phyloP scores from a whole-genome alignment of 2,888 invertebrate genomes.

The Strigamia transsilvanica region DNA sequence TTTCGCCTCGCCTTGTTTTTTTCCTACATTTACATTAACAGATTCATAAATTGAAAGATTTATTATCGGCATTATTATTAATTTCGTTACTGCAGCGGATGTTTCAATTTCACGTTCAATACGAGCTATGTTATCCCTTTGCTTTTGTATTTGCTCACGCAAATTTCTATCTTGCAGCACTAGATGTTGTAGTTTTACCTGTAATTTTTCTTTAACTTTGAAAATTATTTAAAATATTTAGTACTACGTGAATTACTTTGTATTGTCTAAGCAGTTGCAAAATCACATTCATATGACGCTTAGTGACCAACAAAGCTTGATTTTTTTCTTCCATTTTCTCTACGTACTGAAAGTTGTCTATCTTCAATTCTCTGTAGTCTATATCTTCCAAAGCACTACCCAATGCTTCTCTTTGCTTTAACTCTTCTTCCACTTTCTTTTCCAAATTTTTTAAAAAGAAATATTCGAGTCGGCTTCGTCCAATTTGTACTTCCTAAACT shows the following conservation, averaged over 20 bases:
- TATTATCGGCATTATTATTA: not conserved
- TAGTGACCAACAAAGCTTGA: not conserved
- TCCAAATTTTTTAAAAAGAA: not conserved
- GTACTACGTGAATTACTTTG: not conserved
- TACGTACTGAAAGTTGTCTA: constrained; percentile 5
- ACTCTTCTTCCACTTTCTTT: not conserved
- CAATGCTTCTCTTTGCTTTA: not conserved
- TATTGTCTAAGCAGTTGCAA: constrained; percentile 26
- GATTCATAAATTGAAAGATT: not conserved
- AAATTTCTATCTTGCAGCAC: not conserved
- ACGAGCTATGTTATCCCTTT: not conserved
- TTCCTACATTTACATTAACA: not conserved
- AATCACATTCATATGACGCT: not conserved
- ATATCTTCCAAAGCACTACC: constrained; percentile 12
- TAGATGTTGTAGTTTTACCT: not conserved
- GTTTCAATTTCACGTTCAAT: not conserved
- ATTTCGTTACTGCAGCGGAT: not conserved
- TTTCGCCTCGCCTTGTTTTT: not conserved
- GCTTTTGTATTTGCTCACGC: not conserved
- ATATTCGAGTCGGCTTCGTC: not conserved
- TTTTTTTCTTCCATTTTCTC: constrained; percentile 43
- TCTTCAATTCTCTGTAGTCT: constrained; percentile 50
- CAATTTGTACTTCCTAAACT: constrained; percentile 19
- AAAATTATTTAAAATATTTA: no score
- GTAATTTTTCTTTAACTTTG: not conserved